Percentiles rank a stretch among this genome's conserved stretches.
Evolutionary conservation across 2,888 invertebrate species (phyloP).

Genomic region (Apodemia hepburni): DNA sequence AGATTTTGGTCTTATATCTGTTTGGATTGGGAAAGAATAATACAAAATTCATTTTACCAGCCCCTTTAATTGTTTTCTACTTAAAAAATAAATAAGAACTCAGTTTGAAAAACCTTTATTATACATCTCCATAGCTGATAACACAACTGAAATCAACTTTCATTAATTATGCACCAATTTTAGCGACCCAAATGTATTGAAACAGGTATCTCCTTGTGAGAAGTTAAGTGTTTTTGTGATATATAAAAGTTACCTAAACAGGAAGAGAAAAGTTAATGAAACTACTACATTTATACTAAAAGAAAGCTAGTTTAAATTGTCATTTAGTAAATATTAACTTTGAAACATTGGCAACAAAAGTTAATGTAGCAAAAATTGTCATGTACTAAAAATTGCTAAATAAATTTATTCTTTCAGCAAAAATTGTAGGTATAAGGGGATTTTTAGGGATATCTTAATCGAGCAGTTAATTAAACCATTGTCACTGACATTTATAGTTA

Average conservation of each 20-base stretch:
- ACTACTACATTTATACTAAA: no score
- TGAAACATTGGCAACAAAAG: no score
- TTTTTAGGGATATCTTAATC: no score
- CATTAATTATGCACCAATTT: conserved; percentile 50
- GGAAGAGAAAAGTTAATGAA: no score
- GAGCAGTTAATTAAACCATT: no score
- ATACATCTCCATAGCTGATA: conserved; percentile 48
- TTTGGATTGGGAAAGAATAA: conserved; percentile 61
- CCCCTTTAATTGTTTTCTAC: conserved; percentile 55
- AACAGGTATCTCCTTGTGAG: conserved; percentile 60
- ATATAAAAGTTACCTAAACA: background rate
- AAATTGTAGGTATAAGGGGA: no score
- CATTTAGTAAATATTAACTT: no score
- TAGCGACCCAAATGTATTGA: conserved; percentile 37
- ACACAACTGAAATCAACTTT: conserved; percentile 58
- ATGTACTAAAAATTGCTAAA: no score
- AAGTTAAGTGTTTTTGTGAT: background rate
- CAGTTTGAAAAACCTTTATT: conserved; percentile 72
- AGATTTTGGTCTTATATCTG: conserved; percentile 26
- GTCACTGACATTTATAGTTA: no score
- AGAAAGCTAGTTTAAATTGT: no score
- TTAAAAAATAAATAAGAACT: conserved; percentile 71
- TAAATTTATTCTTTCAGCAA: no score
- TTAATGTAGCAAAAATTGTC: no score
- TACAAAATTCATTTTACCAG: conserved; percentile 61